Conservation (phyloP, 2,888 invertebrate species). For the Chamaedrilus cognettii region DNA sequence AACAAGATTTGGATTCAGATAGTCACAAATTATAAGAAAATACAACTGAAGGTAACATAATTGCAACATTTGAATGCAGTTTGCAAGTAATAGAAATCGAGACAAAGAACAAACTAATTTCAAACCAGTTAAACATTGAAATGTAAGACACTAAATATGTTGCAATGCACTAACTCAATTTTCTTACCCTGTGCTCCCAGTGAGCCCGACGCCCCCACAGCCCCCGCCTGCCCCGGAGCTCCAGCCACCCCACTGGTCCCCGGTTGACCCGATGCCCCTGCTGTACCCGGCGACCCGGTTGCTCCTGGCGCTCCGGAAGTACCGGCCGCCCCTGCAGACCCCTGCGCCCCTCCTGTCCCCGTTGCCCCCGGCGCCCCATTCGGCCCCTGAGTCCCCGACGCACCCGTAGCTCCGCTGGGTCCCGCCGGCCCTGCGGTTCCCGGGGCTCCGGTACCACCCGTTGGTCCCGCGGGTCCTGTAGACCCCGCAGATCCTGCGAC, state of each 20-base stretch:
- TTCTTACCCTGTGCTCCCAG: too few species aligned
- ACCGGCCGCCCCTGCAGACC: slow-evolving; percentile 22
- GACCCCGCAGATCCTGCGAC: slow-evolving; percentile 13
- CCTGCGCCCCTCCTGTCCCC: slow-evolving; percentile 27
- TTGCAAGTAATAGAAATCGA: too few species aligned
- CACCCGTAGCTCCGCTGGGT: slow-evolving; percentile 6
- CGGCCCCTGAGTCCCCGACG: slow-evolving; percentile 23
- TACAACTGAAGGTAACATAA: too few species aligned
- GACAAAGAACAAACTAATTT: too few species aligned
- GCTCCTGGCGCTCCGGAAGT: slow-evolving; percentile 19
- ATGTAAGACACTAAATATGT: too few species aligned
- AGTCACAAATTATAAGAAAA: too few species aligned
- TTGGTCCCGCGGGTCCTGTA: slow-evolving; percentile 1
- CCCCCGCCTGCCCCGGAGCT: slow-evolving; percentile 12
- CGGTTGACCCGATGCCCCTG: not conserved
- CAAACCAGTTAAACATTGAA: too few species aligned
- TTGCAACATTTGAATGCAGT: too few species aligned
- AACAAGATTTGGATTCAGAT: too few species aligned
- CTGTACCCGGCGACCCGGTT: slow-evolving; percentile 38
- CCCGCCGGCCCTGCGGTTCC: not conserved
- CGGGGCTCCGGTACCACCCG: not conserved
- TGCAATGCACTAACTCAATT: too few species aligned
- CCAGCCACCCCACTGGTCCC: slow-evolving; percentile 10
- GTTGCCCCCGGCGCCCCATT: slow-evolving; percentile 23
- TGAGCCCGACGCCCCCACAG: too few species aligned